These are phyloP conservation scores for Amiota mariae DNA, from an alignment of 2,888 invertebrate species.

Conservation along the genomic window DNA sequence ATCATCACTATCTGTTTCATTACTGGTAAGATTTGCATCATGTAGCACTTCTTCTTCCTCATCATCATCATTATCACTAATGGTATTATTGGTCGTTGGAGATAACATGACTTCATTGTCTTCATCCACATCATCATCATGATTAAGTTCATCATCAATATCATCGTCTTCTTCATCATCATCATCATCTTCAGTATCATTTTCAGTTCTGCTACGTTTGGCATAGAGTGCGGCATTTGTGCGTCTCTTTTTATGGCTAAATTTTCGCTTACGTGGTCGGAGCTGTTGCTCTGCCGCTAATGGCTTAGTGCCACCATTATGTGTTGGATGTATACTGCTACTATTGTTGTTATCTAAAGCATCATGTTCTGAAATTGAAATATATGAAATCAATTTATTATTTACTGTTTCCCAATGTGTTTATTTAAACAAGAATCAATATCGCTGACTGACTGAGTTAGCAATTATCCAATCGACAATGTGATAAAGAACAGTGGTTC, in stretches of 20 bases:
- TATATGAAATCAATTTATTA: neutral
- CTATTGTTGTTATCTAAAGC: constrained; percentile 17
- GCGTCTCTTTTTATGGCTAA: constrained; percentile 30
- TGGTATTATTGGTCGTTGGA: constrained; percentile 49
- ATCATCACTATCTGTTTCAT: constrained; percentile 7
- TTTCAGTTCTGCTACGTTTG: constrained; percentile 29
- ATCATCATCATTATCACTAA: constrained; percentile 5
- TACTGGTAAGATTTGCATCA: constrained; percentile 31
- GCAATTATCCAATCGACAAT: no score
- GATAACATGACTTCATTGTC: constrained; percentile 30
- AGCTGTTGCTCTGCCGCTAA: constrained; percentile 25
- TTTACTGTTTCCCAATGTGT: neutral
- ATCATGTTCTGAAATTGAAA: constrained; percentile 73
- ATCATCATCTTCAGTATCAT: constrained; percentile 40
- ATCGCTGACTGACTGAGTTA: no score
- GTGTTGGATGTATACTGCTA: neutral
- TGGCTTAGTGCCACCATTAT: constrained; percentile 39
- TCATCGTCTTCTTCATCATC: constrained; percentile 33
- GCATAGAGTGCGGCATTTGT: constrained; percentile 12
- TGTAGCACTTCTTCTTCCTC: neutral
- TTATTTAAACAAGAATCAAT: constrained; percentile 10
- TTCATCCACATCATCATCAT: constrained; percentile 32
- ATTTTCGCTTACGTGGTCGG: constrained; percentile 50
- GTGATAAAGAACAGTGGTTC: no score
- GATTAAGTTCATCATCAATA: constrained; percentile 3